Evolutionary conservation across 2,888 invertebrate genomes (phyloP).

Genomic region (Amaurobius ferox): DNA sequence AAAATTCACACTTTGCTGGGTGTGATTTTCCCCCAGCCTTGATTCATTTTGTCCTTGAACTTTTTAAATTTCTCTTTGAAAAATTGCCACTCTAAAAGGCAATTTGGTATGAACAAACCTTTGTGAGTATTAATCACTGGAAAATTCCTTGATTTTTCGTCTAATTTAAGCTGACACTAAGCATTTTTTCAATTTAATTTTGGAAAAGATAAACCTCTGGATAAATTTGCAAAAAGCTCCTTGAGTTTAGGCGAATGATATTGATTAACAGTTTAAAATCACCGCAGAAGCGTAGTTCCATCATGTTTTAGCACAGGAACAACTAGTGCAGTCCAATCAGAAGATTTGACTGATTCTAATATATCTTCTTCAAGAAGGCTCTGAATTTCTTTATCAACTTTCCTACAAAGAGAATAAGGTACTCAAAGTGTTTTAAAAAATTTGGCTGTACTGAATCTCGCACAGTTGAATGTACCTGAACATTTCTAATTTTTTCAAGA

Average conservation of each 20-base stretch:
- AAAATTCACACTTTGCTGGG: constrained; percentile 73
- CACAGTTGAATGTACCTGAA: too few species aligned
- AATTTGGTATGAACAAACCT: background rate
- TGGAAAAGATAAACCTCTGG: too few species aligned
- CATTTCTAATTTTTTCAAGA: too few species aligned
- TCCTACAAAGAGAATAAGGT: too few species aligned
- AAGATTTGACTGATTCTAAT: background rate
- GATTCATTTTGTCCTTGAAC: background rate
- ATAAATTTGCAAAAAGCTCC: background rate
- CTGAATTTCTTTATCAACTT: too few species aligned
- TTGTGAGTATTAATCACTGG: background rate
- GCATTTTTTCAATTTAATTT: too few species aligned
- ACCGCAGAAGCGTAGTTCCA: background rate
- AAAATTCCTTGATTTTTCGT: too few species aligned
- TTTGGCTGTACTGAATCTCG: too few species aligned
- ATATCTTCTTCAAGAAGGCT: too few species aligned
- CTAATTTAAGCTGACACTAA: too few species aligned
- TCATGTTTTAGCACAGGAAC: constrained; percentile 2
- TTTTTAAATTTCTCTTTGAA: constrained; percentile 25
- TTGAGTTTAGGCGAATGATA: background rate
- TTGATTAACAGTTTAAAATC: constrained; percentile 21
- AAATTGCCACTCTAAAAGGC: constrained; percentile 25
- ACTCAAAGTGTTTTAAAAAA: too few species aligned
- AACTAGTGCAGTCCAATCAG: background rate
- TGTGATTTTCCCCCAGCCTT: constrained; percentile 1